Evolutionary conservation across 2,888 invertebrate genomes (phyloP), one percentile per base, ranked within the genome.

Genomic region (Beris morrisii): DNA sequence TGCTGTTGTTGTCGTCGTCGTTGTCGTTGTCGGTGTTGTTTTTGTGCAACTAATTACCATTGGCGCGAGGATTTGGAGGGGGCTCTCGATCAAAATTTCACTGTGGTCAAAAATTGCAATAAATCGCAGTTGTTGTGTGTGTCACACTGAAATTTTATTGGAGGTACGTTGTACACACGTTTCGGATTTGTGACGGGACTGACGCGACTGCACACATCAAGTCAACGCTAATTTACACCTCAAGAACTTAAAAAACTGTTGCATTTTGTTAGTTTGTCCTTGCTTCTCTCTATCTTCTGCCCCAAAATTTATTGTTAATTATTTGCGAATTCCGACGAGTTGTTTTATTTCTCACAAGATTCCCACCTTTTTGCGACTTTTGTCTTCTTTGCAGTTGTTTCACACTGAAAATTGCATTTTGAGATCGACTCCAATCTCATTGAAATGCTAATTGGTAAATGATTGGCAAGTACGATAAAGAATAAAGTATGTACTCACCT

Each of bases 371-470:
- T 45, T 31, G 57, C 44, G 44, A 9, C 28, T 15, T 32, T 38
- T 56, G 32, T 54, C 30, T 12, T 4, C 5, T 31, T 54, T 3
- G 5, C 4, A n/a, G 28, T 54, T 54, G 12, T 4, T 5, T 32
- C 30, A 28, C 52, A 30, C 3, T 12, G 30, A 15, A 1, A 54
- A 31, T 30, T 53, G 12, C 53, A 9, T 9, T 28, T 31, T 15
- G 50, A 52, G 52, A 61, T 61, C 61, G 28, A 61, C 50, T 22
- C 22, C 32, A 22, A 61, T 61, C 61, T 50, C 50, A 61, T 61
- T 61, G 61, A 61, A 61, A 61, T 61, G 61, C 61, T 61, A 61
- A 61, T 61, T 61, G 61, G 52, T 38, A 32, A 61, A 61, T 52
- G 61, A 61, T 61, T 50, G 61, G 61, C 52, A 30, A 52, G 22